phyloP scores from a whole-genome alignment of 2,888 invertebrate genomes.

The Volucella bombylans region DNA sequence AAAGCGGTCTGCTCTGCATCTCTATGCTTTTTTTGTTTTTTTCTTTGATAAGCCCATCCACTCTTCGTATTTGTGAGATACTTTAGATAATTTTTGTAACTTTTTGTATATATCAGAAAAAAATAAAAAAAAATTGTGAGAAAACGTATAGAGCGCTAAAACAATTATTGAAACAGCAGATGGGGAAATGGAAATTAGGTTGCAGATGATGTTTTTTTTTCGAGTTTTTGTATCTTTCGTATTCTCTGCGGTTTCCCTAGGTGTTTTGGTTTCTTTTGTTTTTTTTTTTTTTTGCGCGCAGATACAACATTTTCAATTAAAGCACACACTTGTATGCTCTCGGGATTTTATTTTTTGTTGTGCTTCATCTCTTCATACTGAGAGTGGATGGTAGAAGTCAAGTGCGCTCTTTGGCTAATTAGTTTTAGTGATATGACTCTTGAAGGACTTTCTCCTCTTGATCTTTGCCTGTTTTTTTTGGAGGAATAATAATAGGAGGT shows the following conservation, averaged over 20 bases:
- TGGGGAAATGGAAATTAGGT: conserved; percentile 61
- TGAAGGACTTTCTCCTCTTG: conserved; percentile 57
- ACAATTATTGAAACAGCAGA: conserved; percentile 60
- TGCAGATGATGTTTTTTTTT: conserved; percentile 55
- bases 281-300: conserved; percentile 21
- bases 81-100: conserved; percentile 16
- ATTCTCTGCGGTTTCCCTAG: neutral
- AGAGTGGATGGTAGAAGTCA: conserved; percentile 42
- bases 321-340: conserved; percentile 15
- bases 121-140: conserved; percentile 8
- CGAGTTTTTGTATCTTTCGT: neutral
- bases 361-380: conserved; percentile 1
- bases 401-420: conserved; percentile 68
- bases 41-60: conserved; percentile 15
- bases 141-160: conserved; percentile 36
- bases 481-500: neutral
- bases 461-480: neutral
- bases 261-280: neutral
- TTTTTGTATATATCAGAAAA: neutral
- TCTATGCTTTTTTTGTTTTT: too few relatives aligned
- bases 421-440: conserved; percentile 67
- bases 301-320: conserved; percentile 28
- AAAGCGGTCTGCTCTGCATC: neutral
- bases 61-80: neutral
- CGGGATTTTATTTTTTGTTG: conserved; percentile 20